Percentiles rank a stretch among this genome's conserved stretches.
Conservation (phyloP, 2,113 vertebrate genomes). For the Cisticola juncidis region DNA sequence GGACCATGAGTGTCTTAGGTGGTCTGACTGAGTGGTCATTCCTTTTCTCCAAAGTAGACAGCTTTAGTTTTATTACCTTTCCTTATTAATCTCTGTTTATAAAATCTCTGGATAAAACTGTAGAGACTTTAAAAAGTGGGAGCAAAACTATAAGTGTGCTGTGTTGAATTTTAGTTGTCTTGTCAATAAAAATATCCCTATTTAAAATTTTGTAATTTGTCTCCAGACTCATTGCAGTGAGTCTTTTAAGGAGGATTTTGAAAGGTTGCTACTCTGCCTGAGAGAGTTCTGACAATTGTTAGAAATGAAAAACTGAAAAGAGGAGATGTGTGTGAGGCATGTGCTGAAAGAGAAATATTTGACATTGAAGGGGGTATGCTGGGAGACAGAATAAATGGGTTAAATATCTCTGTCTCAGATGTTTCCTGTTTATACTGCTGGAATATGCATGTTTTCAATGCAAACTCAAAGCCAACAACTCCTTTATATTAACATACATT, state of each 20-base stretch:
- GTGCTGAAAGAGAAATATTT: neutral
- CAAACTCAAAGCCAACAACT: neutral
- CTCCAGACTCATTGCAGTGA: neutral
- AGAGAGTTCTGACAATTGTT: neutral
- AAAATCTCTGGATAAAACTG: neutral
- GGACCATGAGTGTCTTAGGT: neutral
- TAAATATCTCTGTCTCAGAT: conserved; percentile 15
- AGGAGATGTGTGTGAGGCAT: neutral
- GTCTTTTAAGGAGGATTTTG: neutral
- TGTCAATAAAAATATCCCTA: neutral
- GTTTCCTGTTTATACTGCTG: conserved; percentile 17
- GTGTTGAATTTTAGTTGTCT: neutral
- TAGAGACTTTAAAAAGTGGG: neutral
- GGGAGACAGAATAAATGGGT: neutral
- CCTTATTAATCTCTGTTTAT: neutral
- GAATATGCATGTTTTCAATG: neutral
- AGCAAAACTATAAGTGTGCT: neutral
- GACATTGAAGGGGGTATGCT: neutral
- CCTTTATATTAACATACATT: conserved; percentile 1
- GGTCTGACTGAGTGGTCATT: neutral
- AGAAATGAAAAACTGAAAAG: neutral
- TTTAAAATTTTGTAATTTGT: neutral
- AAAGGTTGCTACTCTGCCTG: neutral
- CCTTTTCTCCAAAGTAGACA: neutral
- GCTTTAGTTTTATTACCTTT: neutral